These are phyloP conservation scores for Pseudomyrmex sp. DNA, from an alignment of 1,140 invertebrate genomes.

Conservation along the genomic window DNA sequence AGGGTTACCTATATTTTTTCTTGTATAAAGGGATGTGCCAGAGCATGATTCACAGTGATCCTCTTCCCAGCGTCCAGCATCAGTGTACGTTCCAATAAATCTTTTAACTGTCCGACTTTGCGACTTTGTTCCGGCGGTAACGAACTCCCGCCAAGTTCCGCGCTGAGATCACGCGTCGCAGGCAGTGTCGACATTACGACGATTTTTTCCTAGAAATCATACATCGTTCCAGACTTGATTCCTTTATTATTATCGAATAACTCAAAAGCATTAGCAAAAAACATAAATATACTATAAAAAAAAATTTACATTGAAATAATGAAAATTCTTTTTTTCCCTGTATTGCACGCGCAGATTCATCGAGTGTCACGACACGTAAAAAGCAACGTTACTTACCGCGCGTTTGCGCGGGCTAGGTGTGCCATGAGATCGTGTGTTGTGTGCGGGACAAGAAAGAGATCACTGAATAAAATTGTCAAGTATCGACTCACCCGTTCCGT, in stretches of 20 bases:
- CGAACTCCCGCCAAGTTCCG: constrained; percentile 94
- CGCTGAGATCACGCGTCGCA: constrained; percentile 92
- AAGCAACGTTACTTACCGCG: constrained; percentile 59
- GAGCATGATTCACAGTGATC: constrained; percentile 96
- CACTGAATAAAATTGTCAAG: constrained; percentile 60
- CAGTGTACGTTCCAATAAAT: constrained; percentile 97
- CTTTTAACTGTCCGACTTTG: constrained; percentile 96
- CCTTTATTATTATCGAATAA: neutral
- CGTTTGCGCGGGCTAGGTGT: neutral
- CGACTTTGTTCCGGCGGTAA: constrained; percentile 95
- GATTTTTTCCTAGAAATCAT: constrained; percentile 94
- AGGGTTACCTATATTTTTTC: constrained; percentile 91
- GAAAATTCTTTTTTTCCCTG: neutral
- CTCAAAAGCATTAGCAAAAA: neutral
- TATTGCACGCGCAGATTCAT: too few species aligned
- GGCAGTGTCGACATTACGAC: constrained; percentile 97
- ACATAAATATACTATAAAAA: neutral
- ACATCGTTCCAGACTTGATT: neutral
- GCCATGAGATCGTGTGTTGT: too few species aligned
- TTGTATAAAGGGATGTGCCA: constrained; percentile 98
- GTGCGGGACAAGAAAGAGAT: neutral
- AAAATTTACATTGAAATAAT: neutral
- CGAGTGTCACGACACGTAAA: neutral
- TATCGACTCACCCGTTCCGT: constrained; percentile 96
- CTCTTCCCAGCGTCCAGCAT: constrained; percentile 97